These are phyloP conservation scores for Saguinus imperator DNA, from an alignment of 2,113 vertebrate genomes.

Conservation along the genomic window DNA sequence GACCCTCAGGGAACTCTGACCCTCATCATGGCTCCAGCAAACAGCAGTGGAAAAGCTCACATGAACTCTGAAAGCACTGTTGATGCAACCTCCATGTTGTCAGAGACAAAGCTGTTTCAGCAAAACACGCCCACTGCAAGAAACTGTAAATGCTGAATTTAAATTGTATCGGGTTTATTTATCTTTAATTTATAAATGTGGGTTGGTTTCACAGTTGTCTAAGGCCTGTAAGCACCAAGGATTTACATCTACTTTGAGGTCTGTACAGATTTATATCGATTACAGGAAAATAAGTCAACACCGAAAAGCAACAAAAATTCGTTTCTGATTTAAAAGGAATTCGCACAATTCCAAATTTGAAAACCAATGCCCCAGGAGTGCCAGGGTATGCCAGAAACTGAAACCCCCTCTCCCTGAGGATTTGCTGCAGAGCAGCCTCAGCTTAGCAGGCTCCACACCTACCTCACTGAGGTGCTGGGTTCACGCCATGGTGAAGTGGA, in stretches of 20 bases:
- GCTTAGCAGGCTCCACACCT: background rate
- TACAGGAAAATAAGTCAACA: background rate
- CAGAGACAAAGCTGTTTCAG: background rate
- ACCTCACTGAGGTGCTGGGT: background rate
- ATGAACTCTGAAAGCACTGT: background rate
- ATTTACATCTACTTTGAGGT: background rate
- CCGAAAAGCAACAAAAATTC: background rate
- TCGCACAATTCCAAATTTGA: background rate
- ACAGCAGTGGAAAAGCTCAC: background rate
- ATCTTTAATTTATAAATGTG: background rate
- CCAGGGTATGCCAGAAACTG: rapidly evolving
- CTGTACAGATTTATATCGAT: background rate
- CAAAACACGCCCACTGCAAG: background rate
- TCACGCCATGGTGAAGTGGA: background rate
- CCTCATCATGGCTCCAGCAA: background rate
- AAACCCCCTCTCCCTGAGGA: background rate
- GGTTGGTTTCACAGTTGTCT: background rate
- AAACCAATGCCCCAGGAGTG: background rate
- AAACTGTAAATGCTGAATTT: background rate
- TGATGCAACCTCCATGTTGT: too few species aligned
- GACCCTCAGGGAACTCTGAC: too few species aligned
- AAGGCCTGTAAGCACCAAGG: background rate
- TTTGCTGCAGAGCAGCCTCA: background rate
- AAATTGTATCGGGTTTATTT: background rate
- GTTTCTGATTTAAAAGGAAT: background rate